Percentiles rank a stretch among this genome's conserved stretches.
Evolutionary conservation across 2,888 invertebrate species (phyloP).

Genomic region (Neoascia interrupta): DNA sequence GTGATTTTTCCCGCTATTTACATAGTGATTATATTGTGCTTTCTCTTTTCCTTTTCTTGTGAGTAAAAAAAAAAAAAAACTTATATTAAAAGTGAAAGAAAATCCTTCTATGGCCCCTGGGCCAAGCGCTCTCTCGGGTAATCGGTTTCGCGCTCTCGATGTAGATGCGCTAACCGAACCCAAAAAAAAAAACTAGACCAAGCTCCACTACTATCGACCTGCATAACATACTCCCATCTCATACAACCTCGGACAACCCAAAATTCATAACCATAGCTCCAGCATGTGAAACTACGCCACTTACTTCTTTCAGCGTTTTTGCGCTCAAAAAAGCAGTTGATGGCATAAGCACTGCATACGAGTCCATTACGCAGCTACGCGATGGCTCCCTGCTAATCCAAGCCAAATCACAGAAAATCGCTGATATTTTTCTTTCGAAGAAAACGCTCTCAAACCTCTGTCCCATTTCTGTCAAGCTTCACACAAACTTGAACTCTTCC

Average conservation of each 20-base stretch:
- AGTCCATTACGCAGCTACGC: background rate
- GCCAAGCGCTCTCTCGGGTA: conserved; percentile 14
- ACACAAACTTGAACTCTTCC: no score
- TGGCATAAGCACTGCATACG: background rate
- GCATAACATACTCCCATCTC: background rate
- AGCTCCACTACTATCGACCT: background rate
- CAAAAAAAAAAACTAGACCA: background rate
- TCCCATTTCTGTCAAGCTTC: no score
- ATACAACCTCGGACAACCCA: background rate
- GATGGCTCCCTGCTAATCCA: background rate
- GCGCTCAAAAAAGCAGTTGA: background rate
- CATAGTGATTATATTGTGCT: no score
- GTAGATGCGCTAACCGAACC: background rate
- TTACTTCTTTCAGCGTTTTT: background rate
- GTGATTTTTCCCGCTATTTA: no score
- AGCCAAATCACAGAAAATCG: background rate
- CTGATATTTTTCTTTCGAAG: background rate
- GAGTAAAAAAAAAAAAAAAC: no score
- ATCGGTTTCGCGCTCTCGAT: background rate
- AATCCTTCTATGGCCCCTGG: no score
- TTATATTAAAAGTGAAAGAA: no score
- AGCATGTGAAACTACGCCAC: background rate
- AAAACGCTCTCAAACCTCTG: no score
- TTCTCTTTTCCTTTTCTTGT: no score
- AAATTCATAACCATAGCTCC: background rate